These are phyloP conservation scores for Heliangelus exortis DNA, from an alignment of 2,797 vertebrate species.

Conservation along the genomic window DNA sequence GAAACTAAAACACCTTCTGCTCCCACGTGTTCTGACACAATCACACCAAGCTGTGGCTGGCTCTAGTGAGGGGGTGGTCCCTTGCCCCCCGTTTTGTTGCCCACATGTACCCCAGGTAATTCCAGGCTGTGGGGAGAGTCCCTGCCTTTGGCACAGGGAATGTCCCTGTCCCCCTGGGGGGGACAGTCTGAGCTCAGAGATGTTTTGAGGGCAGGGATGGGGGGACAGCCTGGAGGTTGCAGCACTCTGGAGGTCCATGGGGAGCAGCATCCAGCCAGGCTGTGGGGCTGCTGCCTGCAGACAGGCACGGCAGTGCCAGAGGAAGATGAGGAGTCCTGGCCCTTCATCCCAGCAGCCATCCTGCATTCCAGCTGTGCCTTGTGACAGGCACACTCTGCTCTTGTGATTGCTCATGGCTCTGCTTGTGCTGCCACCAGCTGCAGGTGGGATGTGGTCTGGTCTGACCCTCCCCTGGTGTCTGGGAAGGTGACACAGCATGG, in stretches of 20 bases:
- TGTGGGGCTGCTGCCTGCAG: neutral
- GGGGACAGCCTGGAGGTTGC: neutral
- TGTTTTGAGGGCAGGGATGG: neutral
- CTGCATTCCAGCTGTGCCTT: neutral
- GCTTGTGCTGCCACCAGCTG: neutral
- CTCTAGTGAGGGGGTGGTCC: neutral
- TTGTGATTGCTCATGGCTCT: neutral
- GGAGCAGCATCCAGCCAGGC: neutral
- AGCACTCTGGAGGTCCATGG: neutral
- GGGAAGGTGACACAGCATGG: neutral
- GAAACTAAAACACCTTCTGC: slow-evolving; percentile 64
- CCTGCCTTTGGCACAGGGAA: neutral
- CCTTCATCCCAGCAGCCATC: slow-evolving; percentile 22
- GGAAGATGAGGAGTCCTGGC: neutral
- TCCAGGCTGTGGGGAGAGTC: neutral
- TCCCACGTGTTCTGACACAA: slow-evolving; percentile 13
- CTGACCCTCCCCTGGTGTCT: neutral
- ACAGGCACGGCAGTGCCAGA: rapidly evolving
- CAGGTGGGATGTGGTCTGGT: neutral
- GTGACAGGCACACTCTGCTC: neutral
- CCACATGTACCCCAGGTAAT: neutral
- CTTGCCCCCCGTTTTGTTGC: neutral
- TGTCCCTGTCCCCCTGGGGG: neutral
- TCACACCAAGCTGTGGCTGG: neutral
- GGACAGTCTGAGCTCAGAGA: neutral